Conservation (phyloP, 2,797 vertebrate species). For the Diplodus sargus region DNA sequence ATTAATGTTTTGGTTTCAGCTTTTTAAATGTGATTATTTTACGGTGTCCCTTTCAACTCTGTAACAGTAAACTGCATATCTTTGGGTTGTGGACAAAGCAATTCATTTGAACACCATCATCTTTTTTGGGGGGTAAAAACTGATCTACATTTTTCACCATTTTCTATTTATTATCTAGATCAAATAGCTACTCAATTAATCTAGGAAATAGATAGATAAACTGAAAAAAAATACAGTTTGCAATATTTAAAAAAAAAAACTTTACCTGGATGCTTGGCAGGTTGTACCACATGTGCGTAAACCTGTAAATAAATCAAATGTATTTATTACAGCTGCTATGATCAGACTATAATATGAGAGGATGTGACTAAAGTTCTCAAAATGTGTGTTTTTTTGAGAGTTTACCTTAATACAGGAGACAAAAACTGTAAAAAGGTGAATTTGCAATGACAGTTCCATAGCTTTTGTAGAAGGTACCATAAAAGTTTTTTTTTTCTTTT, state of each 20-base stretch:
- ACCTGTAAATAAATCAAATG: slow-evolving; percentile 77
- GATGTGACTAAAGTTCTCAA: background rate
- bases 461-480: slow-evolving; percentile 45
- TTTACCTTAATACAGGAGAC: slow-evolving; percentile 81
- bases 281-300: slow-evolving; percentile 74
- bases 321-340: slow-evolving; percentile 18
- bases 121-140: too few relatives aligned
- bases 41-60: too few relatives aligned
- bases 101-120: too few relatives aligned
- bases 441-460: slow-evolving; percentile 75
- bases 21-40: too few relatives aligned
- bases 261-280: slow-evolving; percentile 85
- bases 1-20: too few relatives aligned
- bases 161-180: too few relatives aligned
- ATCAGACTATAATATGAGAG: background rate
- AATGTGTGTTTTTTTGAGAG: background rate
- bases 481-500: background rate
- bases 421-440: slow-evolving; percentile 73
- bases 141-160: too few relatives aligned
- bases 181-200: too few relatives aligned
- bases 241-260: slow-evolving; percentile 3
- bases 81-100: too few relatives aligned
- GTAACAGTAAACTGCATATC: too few relatives aligned
- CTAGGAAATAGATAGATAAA: too few relatives aligned
- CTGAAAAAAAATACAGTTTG: background rate